Evolutionary conservation across 2,113 vertebrate genomes (phyloP).

Genomic region (Apus apus): DNA sequence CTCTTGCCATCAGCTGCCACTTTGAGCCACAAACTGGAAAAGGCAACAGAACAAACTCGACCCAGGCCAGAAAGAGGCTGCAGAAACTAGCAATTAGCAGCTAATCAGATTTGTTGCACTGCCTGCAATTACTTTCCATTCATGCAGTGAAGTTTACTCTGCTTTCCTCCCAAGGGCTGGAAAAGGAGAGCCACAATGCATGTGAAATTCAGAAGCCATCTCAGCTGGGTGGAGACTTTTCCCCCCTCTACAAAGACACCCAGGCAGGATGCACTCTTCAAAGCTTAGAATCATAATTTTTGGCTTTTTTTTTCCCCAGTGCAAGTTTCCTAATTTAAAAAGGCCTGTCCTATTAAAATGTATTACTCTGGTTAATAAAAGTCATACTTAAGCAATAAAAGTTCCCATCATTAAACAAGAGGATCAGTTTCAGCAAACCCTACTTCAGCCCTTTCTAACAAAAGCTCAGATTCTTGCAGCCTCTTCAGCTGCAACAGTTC

Average conservation of each 20-base stretch:
- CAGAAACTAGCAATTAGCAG: neutral
- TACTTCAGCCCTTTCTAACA: neutral
- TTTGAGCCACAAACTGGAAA: neutral
- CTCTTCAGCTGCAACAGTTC: neutral
- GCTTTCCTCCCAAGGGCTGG: neutral
- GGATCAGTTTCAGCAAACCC: neutral
- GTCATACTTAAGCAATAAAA: neutral
- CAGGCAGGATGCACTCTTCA: neutral
- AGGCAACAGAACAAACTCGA: neutral
- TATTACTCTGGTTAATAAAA: neutral
- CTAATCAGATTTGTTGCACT: slow-evolving; percentile 38
- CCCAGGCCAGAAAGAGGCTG: neutral
- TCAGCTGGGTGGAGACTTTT: neutral
- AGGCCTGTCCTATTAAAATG: neutral
- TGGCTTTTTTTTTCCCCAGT: neutral
- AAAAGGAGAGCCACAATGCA: neutral
- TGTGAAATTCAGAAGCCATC: neutral
- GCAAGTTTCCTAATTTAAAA: neutral
- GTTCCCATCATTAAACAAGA: neutral
- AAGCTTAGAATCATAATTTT: neutral
- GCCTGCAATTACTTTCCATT: slow-evolving; percentile 16
- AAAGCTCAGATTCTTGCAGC: neutral
- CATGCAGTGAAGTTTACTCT: neutral
- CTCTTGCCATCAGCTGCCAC: neutral
- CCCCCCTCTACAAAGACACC: neutral